Evolutionary conservation across 2,113 vertebrate species (phyloP).

Genomic region (Hemicordylus capensis): DNA sequence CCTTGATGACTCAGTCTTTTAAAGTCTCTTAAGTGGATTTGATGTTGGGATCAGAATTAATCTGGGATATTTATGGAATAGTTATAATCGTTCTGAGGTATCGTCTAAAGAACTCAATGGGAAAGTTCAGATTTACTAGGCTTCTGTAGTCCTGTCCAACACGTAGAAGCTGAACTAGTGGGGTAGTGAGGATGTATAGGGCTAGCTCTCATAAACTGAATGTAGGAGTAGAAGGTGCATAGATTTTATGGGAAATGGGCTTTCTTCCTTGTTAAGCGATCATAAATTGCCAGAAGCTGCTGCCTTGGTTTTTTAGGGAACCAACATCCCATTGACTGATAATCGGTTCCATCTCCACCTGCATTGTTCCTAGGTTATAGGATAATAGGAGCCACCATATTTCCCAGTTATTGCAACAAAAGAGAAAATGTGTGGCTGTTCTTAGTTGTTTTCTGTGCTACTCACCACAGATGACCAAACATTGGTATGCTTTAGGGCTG

Average conservation of each 20-base stretch:
- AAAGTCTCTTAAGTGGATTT: conserved; percentile 78
- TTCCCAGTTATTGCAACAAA: not conserved
- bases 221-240: not conserved
- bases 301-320: not conserved
- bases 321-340: not conserved
- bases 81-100: conserved; percentile 59
- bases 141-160: conserved; percentile 2
- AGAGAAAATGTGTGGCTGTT: not conserved
- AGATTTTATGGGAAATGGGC: not conserved
- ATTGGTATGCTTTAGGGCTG: not conserved
- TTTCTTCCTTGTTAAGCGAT: not conserved
- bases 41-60: conserved; percentile 74
- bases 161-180: not conserved
- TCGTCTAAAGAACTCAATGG: conserved; percentile 40
- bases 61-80: conserved; percentile 78
- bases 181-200: not conserved
- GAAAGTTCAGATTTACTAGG: conserved; percentile 36
- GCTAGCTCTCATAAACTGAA: not conserved
- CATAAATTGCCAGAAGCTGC: not conserved
- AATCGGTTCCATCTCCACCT: not conserved
- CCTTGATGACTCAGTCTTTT: conserved; percentile 60
- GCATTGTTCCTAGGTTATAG: not conserved
- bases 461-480: not conserved
- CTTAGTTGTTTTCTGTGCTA: not conserved
- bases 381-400: not conserved